Conservation (phyloP, 2,888 invertebrate species). For the Apodemia zela region DNA sequence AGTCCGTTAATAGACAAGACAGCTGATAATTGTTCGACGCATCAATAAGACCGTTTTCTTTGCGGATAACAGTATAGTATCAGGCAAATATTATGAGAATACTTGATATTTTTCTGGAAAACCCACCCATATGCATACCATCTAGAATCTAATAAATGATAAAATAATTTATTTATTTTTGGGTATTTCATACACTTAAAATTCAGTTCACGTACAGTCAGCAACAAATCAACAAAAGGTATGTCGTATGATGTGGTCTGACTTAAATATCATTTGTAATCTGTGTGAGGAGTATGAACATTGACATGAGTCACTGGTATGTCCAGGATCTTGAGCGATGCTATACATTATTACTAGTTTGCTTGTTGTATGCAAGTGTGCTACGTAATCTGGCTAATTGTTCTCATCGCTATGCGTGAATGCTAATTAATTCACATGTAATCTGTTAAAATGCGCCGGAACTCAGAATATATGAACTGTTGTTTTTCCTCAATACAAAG, state of each 20-base stretch:
- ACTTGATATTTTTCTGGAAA: neutral
- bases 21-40: no score
- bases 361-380: slow-evolving; percentile 24
- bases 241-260: slow-evolving; percentile 17
- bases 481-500: no score
- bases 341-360: slow-evolving; percentile 27
- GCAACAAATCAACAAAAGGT: neutral
- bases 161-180: neutral
- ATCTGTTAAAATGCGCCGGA: neutral
- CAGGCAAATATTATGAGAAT: no score
- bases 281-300: slow-evolving; percentile 33
- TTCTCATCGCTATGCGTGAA: neutral
- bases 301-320: slow-evolving; percentile 42
- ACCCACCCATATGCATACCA: neutral
- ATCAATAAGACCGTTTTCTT: no score
- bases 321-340: slow-evolving; percentile 35
- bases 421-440: neutral
- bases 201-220: neutral
- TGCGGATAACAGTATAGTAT: no score
- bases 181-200: neutral
- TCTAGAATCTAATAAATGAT: neutral
- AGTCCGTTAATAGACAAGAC: no score
- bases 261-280: slow-evolving; percentile 46
- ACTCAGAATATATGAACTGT: no score
- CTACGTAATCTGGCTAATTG: slow-evolving; percentile 12